phyloP scores from a whole-genome alignment of 2,888 invertebrate genomes.

The Caenorhabditis afra region DNA sequence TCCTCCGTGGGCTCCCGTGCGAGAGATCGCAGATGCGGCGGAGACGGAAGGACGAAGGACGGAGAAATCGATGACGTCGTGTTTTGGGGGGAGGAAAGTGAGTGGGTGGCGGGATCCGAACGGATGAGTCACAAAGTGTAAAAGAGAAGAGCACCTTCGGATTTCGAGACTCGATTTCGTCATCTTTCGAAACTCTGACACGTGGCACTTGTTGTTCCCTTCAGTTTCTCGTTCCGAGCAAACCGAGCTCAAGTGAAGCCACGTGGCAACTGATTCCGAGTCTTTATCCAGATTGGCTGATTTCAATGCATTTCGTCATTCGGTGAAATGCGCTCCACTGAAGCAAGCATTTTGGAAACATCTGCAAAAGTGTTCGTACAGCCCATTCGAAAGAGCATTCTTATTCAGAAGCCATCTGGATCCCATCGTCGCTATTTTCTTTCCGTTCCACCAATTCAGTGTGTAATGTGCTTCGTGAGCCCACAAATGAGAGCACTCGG shows the following conservation, averaged over 20 bases:
- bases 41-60: constrained; percentile 1
- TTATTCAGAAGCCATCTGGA: constrained; percentile 23
- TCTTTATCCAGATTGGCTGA: too few species aligned
- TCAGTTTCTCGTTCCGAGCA: too few species aligned
- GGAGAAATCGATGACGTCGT: constrained; percentile 29
- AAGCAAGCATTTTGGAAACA: not conserved
- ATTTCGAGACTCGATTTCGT: constrained; percentile 28
- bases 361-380: constrained; percentile 12
- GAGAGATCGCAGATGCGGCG: constrained; percentile 17
- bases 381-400: constrained; percentile 6
- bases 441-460: not conserved
- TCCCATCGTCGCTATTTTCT: constrained; percentile 14
- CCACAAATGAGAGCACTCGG: constrained; percentile 31
- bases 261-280: too few species aligned
- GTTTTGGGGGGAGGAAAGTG: constrained; percentile 30
- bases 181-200: too few species aligned
- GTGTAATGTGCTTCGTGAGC: constrained; percentile 15
- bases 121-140: constrained; percentile 35
- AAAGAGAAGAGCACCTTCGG: too few species aligned
- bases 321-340: too few species aligned
- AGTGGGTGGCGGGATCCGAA: constrained; percentile 15
- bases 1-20: not conserved
- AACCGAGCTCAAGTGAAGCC: too few species aligned
- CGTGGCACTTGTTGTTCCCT: too few species aligned
- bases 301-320: not conserved